phyloP scores from a whole-genome alignment of 2,888 invertebrate genomes.

The Pheosia tremula region DNA sequence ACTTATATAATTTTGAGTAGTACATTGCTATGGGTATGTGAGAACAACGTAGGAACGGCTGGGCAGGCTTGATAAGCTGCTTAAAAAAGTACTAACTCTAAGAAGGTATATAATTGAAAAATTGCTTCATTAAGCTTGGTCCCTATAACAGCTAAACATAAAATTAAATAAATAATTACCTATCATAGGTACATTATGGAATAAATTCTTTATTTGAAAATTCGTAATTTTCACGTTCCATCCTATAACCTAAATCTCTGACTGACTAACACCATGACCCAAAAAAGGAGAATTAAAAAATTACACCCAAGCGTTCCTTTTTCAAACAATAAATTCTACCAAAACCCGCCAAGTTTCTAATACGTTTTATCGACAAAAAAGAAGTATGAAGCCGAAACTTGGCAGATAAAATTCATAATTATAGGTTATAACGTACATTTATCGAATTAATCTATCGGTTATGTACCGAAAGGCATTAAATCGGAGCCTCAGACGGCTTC shows the following conservation, averaged over 20 bases:
- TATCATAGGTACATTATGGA: too few species aligned
- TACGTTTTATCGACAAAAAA: conserved; percentile 19
- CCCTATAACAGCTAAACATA: too few species aligned
- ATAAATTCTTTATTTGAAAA: background rate
- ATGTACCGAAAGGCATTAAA: conserved; percentile 43
- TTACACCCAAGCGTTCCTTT: conserved; percentile 6
- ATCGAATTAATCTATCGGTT: conserved; percentile 74
- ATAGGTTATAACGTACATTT: conserved; percentile 59
- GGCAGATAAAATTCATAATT: conserved; percentile 71
- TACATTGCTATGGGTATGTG: too few species aligned
- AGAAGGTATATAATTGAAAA: too few species aligned
- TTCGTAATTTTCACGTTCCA: background rate
- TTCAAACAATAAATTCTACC: conserved; percentile 11
- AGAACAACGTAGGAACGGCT: too few species aligned
- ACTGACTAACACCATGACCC: background rate
- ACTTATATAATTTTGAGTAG: too few species aligned
- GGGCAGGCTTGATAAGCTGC: too few species aligned
- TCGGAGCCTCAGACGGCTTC: conserved; percentile 47
- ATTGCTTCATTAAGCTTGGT: too few species aligned
- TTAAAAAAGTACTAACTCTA: too few species aligned
- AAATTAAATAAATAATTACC: too few species aligned
- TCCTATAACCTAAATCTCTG: background rate
- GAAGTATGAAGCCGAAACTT: conserved; percentile 43
- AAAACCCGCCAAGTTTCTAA: conserved; percentile 10
- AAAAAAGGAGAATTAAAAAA: conserved; percentile 6